phyloP scores from a whole-genome alignment of 2,113 vertebrate genomes.

The Leucoraja erinaceus region DNA sequence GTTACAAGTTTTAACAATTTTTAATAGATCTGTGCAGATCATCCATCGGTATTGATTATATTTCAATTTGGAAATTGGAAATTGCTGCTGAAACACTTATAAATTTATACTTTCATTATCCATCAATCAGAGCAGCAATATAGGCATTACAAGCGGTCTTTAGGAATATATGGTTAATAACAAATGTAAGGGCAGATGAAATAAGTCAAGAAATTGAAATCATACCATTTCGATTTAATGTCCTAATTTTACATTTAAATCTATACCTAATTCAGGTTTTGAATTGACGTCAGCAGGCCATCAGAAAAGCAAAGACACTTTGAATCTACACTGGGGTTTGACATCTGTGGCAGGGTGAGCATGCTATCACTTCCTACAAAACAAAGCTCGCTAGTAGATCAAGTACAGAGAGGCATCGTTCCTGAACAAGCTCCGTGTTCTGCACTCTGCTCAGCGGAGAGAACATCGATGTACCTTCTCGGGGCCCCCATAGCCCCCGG shows the following conservation, averaged over 20 bases:
- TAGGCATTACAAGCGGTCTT: background rate
- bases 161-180: background rate
- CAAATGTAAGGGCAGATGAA: background rate
- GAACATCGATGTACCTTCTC: too few relatives aligned
- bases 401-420: too few relatives aligned
- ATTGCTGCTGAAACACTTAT: background rate
- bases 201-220: background rate
- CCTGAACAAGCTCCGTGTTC: too few relatives aligned
- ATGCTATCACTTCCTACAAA: too few relatives aligned
- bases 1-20: background rate
- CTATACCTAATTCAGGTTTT: background rate
- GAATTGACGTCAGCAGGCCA: too few relatives aligned
- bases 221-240: background rate
- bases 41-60: background rate
- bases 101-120: background rate
- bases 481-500: too few relatives aligned
- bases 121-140: background rate
- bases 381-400: too few relatives aligned
- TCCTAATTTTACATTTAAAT: background rate
- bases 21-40: background rate
- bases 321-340: too few relatives aligned
- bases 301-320: too few relatives aligned
- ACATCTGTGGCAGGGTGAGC: too few relatives aligned
- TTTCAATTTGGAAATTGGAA: background rate
- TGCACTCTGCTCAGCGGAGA: too few relatives aligned